Base-by-base conservation (phyloP, 2,888 invertebrate genomes). In the Scrobipalpa atriplicella region DNA sequence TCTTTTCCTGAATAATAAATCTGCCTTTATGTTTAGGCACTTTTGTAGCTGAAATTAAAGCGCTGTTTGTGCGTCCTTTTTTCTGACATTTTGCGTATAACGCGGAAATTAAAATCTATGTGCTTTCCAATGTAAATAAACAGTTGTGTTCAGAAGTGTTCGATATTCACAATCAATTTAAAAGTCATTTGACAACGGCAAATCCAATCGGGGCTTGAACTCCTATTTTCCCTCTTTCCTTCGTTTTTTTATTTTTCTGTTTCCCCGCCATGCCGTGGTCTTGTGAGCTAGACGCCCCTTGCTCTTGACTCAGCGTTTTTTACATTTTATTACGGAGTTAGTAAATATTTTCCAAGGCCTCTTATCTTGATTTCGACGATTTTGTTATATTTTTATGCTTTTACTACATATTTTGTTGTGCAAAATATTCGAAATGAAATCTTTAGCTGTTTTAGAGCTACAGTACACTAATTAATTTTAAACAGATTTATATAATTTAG, bases 161-260 rank as follows among this genome's bases (percentile, higher is more conserved):
- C 82, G 78, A 85, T 86, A 87, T 88, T 86, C 84, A 86, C 86
- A 91, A 91, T 89, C 91, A 89, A 92, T 91, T 90, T 88, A 84
- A 88, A 90, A 89, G 81, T 87, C 86, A 90, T 90, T 92, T 90
- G 90, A 92, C 89, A 91, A 88, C 87, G 84, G 87, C 83, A 87
- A 91, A 91, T 90, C 86, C 87, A 92, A 91, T 90, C 88, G 86
- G 82, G 84, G 84, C 80, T 81, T 79, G 82, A 83, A 83, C 85
- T 86, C 78, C 84, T 83, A 86, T 90, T 90, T 89, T 84, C 81
- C 77, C 82, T 76, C 67, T 78, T 80, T 80, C 82, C 78, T 75
- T 78, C 79, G 29, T 29, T 29, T 29, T 78, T 79, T 76, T 84
- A 86, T 85, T 82, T 82, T 86, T 89, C 82, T 66, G 66, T 66